Evolutionary conservation across 2,888 invertebrate genomes (phyloP).

Genomic region (Buathra laborator): DNA sequence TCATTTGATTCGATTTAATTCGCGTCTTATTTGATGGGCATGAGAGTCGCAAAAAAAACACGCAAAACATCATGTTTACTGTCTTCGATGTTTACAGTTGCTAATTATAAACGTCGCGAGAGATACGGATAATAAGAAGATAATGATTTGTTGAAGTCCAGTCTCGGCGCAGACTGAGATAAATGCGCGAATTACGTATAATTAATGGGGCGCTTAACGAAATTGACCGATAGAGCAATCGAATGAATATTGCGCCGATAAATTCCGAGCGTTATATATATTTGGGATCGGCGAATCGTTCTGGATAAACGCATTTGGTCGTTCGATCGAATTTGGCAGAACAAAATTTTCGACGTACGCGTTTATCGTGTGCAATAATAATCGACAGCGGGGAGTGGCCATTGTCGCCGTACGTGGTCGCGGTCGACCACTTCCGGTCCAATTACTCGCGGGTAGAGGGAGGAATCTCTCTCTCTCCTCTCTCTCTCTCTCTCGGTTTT

Average conservation of each 20-base stretch:
- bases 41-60: not conserved
- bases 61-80: constrained; percentile 31
- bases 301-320: not conserved
- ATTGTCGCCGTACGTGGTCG: constrained; percentile 15
- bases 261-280: not conserved
- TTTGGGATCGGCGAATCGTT: not conserved
- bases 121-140: constrained; percentile 36
- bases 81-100: constrained; percentile 26
- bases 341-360: constrained; percentile 3
- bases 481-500: not conserved
- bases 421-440: constrained; percentile 52
- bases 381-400: constrained; percentile 22
- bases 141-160: constrained; percentile 33
- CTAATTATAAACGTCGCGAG: constrained; percentile 46
- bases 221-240: constrained; percentile 3
- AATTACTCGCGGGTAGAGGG: constrained; percentile 12
- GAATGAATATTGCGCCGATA: not conserved
- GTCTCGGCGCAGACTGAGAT: constrained; percentile 13
- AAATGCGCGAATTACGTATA: not conserved
- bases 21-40: not conserved
- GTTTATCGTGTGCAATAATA: constrained; percentile 1
- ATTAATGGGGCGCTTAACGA: constrained; percentile 1
- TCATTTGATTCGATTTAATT: not conserved
- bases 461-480: constrained; percentile 8
- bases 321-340: constrained; percentile 10